These are phyloP conservation scores for Rhinogobius similis DNA, from an alignment of 2,113 vertebrate genomes.

Conservation along the genomic window DNA sequence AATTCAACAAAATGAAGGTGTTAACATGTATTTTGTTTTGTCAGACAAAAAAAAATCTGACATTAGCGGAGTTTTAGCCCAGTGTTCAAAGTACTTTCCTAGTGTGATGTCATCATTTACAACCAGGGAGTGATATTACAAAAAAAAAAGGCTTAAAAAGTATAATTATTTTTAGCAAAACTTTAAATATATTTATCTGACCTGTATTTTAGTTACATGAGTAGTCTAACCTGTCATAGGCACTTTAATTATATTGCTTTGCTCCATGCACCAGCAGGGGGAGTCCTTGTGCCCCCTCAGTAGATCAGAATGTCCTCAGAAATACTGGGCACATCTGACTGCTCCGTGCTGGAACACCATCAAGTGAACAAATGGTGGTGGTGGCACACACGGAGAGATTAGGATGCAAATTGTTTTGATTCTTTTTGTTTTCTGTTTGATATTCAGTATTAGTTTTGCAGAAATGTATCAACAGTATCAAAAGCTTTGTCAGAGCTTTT, in stretches of 20 bases:
- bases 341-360: conserved; percentile 26
- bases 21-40: no score
- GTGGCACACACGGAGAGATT: conserved; percentile 33
- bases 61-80: no score
- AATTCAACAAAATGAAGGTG: no score
- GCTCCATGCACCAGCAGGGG: background rate
- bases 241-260: background rate
- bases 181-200: no score
- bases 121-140: no score
- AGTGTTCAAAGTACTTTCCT: no score
- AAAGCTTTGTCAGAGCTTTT: background rate
- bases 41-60: no score
- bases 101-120: no score
- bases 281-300: background rate
- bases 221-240: no score
- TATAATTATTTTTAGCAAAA: no score
- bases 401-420: background rate
- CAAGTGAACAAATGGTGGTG: conserved; percentile 27
- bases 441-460: background rate
- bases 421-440: background rate
- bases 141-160: no score
- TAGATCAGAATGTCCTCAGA: background rate
- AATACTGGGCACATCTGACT: conserved; percentile 30
- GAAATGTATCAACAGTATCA: background rate
- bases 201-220: no score